Base-by-base conservation (phyloP, 2,113 vertebrate species). In the Cochlearius cochlearius region DNA sequence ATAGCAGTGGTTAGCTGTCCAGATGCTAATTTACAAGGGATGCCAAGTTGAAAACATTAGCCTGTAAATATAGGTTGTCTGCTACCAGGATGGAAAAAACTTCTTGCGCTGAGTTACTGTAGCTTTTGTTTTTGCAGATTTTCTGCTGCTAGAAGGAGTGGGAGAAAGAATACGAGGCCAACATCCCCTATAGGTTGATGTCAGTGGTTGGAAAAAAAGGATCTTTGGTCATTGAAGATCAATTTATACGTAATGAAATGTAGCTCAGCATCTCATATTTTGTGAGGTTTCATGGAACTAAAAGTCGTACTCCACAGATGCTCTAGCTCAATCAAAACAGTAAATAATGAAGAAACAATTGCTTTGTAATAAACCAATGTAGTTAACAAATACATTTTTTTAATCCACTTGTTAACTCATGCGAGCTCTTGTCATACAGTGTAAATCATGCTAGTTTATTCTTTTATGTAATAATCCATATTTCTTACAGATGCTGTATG, bases 321-420 rank as follows among this genome's bases (percentile, higher is more conserved):
- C 64, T 92, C 73, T 67, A 49, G 32, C 15, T 89, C 64, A 85
- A 55, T 60, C 77, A 53, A 92, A 68, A 59, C 52, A 68, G 26
- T 74, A 82, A 95, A 92, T 90, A 95, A 92, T 32, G 39, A 79
- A 56, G 52, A 86, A 95, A 68, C 6, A 88, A n/a, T 74, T 71
- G 47, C 43, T 96, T 60, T 75, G 32, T 86, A 77, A 60, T 22
- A 92, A 84, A 90, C 43, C 2, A 1, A 36, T 86, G 25, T 50
- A 49, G 45, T 88, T 82, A 90, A 77, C 38, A 60, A 83, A 41
- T 38, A 52, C 23, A 9, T 87, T 53, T 39, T 38, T 64, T 43
- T 23, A 82, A 86, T 38, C 53, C 22, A 92, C 62, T 56, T 87
- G 13, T 79, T 87, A 75, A 59, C 9, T 80, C 56, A 84, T 69